phyloP scores from a whole-genome alignment of 2,888 invertebrate genomes.

The Diogma glabrata region DNA sequence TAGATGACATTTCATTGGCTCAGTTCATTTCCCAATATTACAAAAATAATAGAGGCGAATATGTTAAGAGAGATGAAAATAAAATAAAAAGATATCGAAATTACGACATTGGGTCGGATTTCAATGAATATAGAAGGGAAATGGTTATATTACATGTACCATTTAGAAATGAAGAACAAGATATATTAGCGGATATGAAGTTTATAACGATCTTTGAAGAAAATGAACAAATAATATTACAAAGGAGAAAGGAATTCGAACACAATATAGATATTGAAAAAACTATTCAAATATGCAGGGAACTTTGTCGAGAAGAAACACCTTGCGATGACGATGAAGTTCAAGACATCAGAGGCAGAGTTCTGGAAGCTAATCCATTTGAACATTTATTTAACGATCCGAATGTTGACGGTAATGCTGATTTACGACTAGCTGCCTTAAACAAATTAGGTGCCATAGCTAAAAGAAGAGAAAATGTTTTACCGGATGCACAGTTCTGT shows the following conservation, averaged over 20 bases:
- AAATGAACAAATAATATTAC: too few species aligned
- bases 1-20: too few species aligned
- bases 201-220: too few species aligned
- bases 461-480: constrained; percentile 2
- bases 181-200: too few species aligned
- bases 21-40: too few species aligned
- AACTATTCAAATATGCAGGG: neutral
- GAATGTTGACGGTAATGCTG: constrained; percentile 19
- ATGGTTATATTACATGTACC: too few species aligned
- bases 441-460: constrained; percentile 19
- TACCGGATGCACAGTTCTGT: neutral
- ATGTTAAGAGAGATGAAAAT: too few species aligned
- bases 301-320: constrained; percentile 3
- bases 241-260: neutral
- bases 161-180: too few species aligned
- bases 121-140: too few species aligned
- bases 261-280: neutral
- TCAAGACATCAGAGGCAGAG: neutral
- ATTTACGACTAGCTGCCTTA: constrained; percentile 21
- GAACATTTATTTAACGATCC: constrained; percentile 19
- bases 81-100: too few species aligned
- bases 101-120: too few species aligned
- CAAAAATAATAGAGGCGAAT: too few species aligned
- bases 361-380: constrained; percentile 19
- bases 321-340: neutral